phyloP scores from a whole-genome alignment of 2,888 invertebrate genomes.

The Glaucopsyche alexis region DNA sequence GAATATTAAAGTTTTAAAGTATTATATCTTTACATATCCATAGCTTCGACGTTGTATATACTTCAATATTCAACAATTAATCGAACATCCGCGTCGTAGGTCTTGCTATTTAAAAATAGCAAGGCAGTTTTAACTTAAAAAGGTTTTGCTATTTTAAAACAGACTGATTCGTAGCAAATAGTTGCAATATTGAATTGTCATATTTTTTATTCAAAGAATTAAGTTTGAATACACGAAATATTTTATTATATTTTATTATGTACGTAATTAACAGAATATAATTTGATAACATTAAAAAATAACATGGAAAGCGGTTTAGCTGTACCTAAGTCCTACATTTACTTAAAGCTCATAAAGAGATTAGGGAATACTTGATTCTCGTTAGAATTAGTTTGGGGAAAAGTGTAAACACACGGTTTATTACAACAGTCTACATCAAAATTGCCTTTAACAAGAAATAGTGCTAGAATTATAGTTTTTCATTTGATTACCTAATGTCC shows the following conservation, averaged over 20 bases:
- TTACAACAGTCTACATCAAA: background rate
- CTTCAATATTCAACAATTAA: too few relatives aligned
- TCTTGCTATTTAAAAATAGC: too few relatives aligned
- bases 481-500: too few relatives aligned
- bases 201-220: background rate
- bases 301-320: background rate
- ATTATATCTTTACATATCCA: too few relatives aligned
- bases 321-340: background rate
- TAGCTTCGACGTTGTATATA: too few relatives aligned
- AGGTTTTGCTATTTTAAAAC: background rate
- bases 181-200: too few relatives aligned
- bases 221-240: background rate
- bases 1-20: too few relatives aligned
- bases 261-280: background rate
- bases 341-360: constrained; percentile 3
- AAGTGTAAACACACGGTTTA: background rate
- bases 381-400: background rate
- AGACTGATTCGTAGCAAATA: too few relatives aligned
- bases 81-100: too few relatives aligned
- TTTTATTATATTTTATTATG: background rate
- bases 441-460: background rate
- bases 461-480: too few relatives aligned
- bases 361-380: background rate
- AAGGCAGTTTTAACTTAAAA: background rate
- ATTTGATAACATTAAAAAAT: background rate